A percentile compares a stretch with the other conserved stretches of the same genome.
Conservation (phyloP, 2,113 vertebrate genomes). For the Odobenus rosmarus region DNA sequence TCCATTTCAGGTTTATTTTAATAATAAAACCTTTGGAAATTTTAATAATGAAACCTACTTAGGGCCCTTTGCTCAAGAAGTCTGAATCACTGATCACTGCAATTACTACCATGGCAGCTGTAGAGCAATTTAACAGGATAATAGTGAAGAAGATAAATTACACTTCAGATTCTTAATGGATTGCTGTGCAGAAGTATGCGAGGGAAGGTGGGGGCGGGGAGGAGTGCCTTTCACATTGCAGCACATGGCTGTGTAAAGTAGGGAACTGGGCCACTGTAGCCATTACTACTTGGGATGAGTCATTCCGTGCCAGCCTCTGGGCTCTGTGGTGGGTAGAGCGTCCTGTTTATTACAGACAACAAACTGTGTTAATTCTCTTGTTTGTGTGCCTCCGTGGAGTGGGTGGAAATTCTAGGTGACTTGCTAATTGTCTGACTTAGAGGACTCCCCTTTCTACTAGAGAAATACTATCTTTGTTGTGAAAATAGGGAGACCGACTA, state of each 20-base stretch:
- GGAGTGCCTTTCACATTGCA: constrained; percentile 27
- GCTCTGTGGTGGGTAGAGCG: constrained; percentile 12
- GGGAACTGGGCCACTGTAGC: constrained; percentile 25
- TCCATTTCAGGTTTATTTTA: constrained; percentile 73
- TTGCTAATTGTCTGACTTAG: constrained; percentile 69
- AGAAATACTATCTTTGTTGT: constrained; percentile 45
- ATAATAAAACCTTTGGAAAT: constrained; percentile 78
- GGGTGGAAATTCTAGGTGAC: constrained; percentile 62
- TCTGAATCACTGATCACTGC: constrained; percentile 79
- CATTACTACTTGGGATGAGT: constrained; percentile 51
- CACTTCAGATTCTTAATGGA: constrained; percentile 72
- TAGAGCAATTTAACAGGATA: constrained; percentile 79
- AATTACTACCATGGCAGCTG: constrained; percentile 73
- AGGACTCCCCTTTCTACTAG: neutral
- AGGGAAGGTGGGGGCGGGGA: constrained; percentile 7
- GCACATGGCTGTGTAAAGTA: neutral
- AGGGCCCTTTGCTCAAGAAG: constrained; percentile 72
- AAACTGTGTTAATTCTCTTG: constrained; percentile 63
- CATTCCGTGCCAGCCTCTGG: constrained; percentile 27
- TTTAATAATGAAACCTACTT: constrained; percentile 79
- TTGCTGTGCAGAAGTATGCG: constrained; percentile 51
- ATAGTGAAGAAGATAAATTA: constrained; percentile 76
- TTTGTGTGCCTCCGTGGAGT: constrained; percentile 59
- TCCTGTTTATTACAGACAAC: constrained; percentile 69
- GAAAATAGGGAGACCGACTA: constrained; percentile 48